Conservation (phyloP, 2,113 vertebrate species). For the Chaetorhynchus papuensis region DNA sequence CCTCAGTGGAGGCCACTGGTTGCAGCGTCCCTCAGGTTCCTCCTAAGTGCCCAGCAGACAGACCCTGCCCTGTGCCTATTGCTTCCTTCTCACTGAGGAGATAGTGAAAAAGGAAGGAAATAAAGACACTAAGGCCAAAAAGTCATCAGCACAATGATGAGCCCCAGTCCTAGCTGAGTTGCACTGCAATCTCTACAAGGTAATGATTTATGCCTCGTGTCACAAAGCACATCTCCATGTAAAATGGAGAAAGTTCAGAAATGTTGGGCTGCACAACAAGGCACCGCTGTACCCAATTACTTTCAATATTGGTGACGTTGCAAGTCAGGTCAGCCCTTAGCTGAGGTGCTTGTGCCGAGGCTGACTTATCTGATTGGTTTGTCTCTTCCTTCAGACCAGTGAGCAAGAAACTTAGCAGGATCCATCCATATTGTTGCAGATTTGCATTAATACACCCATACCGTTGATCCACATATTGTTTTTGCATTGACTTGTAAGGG, state of each 20-base stretch:
- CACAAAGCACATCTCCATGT: neutral
- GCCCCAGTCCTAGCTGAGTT: neutral
- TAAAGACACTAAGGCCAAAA: neutral
- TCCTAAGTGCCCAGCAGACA: neutral
- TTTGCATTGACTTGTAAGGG: neutral
- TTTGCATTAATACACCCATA: neutral
- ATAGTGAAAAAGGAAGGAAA: neutral
- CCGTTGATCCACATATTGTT: neutral
- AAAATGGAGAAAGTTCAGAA: neutral
- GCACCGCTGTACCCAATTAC: accelerated
- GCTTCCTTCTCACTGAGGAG: neutral
- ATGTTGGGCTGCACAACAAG: neutral
- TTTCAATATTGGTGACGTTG: neutral
- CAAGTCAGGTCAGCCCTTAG: neutral
- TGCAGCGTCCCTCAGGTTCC: neutral
- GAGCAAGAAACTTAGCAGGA: neutral
- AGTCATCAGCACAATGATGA: neutral
- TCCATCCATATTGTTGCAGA: neutral
- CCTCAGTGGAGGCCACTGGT: neutral
- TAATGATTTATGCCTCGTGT: neutral
- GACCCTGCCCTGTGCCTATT: neutral
- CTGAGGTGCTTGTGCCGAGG: neutral
- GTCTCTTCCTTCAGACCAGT: neutral
- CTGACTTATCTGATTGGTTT: accelerated
- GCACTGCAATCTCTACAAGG: neutral